Conservation (phyloP, 2,113 vertebrate genomes). For the Odontophorus gujanensis region DNA sequence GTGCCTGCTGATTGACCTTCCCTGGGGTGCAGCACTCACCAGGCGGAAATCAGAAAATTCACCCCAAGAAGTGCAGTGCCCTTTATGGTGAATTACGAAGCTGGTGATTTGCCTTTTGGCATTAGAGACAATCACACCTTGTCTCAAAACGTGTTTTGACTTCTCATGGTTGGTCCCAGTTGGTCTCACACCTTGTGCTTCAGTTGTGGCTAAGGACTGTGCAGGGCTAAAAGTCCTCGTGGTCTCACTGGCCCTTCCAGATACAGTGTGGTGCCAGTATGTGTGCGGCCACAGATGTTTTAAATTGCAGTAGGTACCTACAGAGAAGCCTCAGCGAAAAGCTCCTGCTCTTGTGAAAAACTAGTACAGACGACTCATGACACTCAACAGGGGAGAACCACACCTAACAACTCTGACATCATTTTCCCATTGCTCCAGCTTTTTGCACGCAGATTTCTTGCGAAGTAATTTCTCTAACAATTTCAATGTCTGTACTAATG, state of each 20-base stretch:
- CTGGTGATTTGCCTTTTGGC: not conserved
- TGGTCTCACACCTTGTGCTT: not conserved
- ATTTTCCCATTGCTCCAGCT: conserved; percentile 14
- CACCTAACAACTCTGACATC: not conserved
- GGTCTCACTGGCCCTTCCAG: not conserved
- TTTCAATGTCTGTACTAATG: conserved; percentile 40
- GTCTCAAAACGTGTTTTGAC: fast-evolving
- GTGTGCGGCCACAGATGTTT: conserved; percentile 9
- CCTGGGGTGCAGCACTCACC: fast-evolving
- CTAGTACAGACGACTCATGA: not conserved
- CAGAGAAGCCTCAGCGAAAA: not conserved
- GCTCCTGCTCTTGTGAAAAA: not conserved
- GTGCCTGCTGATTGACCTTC: not conserved
- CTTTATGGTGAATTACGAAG: not conserved
- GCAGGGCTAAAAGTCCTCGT: not conserved
- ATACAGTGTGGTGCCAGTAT: not conserved
- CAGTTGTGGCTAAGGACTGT: not conserved
- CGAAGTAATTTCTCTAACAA: conserved; percentile 57
- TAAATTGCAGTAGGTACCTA: not conserved
- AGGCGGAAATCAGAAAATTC: not conserved
- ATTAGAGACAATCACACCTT: not conserved
- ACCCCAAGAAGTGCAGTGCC: not conserved
- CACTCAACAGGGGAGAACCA: not conserved
- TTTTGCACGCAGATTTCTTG: not conserved
- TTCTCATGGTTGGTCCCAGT: not conserved